Conservation (phyloP, 1,140 invertebrate species). For the Centruroides sculpturatus region DNA sequence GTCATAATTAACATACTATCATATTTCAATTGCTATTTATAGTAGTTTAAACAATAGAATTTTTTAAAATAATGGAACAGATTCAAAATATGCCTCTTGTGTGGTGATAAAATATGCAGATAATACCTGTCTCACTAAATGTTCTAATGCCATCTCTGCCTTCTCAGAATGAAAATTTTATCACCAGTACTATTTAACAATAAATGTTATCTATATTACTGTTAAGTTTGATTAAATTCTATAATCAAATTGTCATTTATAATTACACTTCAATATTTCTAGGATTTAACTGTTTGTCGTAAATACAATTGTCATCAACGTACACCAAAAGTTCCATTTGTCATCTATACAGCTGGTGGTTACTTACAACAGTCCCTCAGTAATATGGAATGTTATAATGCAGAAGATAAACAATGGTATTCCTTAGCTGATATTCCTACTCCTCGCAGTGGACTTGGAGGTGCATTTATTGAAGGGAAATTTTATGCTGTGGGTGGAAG, state of each 20-base stretch:
- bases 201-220: too few species aligned
- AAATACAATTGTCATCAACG: slow-evolving; percentile 61
- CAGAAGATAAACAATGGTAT: slow-evolving; percentile 67
- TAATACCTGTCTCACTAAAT: too few species aligned
- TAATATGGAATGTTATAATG: slow-evolving; percentile 71
- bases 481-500: slow-evolving; percentile 83
- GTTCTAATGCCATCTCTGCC: too few species aligned
- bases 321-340: slow-evolving; percentile 64
- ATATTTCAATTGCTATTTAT: too few species aligned
- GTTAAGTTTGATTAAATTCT: not conserved
- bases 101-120: too few species aligned
- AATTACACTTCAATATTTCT: slow-evolving; percentile 10
- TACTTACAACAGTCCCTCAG: slow-evolving; percentile 72
- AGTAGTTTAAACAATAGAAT: too few species aligned
- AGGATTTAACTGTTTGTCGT: slow-evolving; percentile 68
- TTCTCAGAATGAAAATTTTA: too few species aligned
- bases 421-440: slow-evolving; percentile 58
- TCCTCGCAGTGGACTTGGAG: slow-evolving; percentile 69
- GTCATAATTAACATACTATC: too few species aligned
- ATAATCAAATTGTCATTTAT: not conserved
- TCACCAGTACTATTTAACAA: too few species aligned
- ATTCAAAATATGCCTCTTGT: too few species aligned
- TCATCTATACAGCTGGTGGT: slow-evolving; percentile 81
- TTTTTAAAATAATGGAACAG: too few species aligned
- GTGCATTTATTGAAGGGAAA: slow-evolving; percentile 58